These are phyloP conservation scores for Leptobrachium ailaonicum DNA, from an alignment of 2,113 vertebrate species.

Conservation along the genomic window DNA sequence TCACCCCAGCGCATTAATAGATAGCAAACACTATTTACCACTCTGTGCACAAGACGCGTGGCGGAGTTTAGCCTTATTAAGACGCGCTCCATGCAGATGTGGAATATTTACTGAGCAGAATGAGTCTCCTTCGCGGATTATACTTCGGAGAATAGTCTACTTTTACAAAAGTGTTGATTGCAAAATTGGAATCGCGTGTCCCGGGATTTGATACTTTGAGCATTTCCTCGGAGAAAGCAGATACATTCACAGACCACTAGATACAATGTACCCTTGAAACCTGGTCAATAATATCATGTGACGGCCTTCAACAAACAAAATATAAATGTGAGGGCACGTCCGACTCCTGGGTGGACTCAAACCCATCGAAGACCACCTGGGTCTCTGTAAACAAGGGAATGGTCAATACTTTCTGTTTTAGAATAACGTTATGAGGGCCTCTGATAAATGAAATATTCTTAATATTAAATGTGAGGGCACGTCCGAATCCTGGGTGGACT, in stretches of 20 bases:
- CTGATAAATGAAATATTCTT: too few species aligned
- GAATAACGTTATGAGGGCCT: too few species aligned
- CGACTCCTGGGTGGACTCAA: too few species aligned
- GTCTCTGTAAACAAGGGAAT: too few species aligned
- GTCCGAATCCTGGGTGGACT: too few species aligned
- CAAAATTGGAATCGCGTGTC: background rate
- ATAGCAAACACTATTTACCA: slow-evolving; percentile 35
- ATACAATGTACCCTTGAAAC: background rate
- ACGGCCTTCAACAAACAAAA: too few species aligned
- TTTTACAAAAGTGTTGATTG: slow-evolving; percentile 9
- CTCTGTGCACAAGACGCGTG: slow-evolving; percentile 23
- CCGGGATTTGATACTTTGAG: too few species aligned
- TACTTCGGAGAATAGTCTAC: background rate
- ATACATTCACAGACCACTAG: background rate
- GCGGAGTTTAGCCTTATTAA: slow-evolving; percentile 20
- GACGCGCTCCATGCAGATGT: slow-evolving; percentile 4
- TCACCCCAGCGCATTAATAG: slow-evolving; percentile 38
- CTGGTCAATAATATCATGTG: background rate
- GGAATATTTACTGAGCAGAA: background rate
- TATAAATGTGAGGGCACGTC: too few species aligned
- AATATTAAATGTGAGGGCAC: too few species aligned
- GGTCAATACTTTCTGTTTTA: too few species aligned
- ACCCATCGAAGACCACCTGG: too few species aligned
- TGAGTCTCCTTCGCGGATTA: background rate
- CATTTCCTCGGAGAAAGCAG: too few species aligned